These are phyloP conservation scores for Bembecia ichneumoniformis DNA, from an alignment of 2,888 invertebrate genomes.

Conservation along the genomic window DNA sequence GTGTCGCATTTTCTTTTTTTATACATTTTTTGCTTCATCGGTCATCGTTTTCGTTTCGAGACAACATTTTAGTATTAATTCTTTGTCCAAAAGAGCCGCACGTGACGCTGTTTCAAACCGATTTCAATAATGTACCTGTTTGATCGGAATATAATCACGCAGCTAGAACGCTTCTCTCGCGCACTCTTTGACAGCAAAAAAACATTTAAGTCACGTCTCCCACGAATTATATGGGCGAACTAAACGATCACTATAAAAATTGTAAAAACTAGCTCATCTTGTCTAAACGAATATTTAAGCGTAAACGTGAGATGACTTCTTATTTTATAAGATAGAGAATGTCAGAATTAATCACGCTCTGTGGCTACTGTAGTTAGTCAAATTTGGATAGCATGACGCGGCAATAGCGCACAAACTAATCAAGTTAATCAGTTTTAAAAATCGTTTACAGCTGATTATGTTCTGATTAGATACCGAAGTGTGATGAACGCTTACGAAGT, in stretches of 20 bases:
- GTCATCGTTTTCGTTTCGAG: neutral
- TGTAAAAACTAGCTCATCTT: conserved; percentile 52
- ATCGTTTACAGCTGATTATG: neutral
- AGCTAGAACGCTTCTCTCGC: conserved; percentile 30
- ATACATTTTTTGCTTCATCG: neutral
- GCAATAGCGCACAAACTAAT: conserved; percentile 9
- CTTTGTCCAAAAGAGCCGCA: conserved; percentile 12
- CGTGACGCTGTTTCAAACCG: conserved; percentile 36
- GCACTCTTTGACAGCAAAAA: conserved; percentile 24
- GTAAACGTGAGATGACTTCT: conserved; percentile 40
- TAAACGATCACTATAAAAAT: conserved; percentile 46
- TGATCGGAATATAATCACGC: conserved; percentile 50
- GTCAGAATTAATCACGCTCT: conserved; percentile 48
- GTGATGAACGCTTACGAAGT: no score
- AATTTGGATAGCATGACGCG: conserved; percentile 32
- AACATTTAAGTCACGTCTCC: conserved; percentile 58
- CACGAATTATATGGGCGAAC: conserved; percentile 58
- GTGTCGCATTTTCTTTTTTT: no score
- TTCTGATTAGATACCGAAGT: no score
- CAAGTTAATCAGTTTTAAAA: neutral
- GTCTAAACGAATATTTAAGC: conserved; percentile 37
- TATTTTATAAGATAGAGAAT: conserved; percentile 41
- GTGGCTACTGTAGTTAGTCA: conserved; percentile 25
- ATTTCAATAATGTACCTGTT: conserved; percentile 47
- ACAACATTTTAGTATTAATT: neutral